Conservation (phyloP, 2,888 invertebrate genomes). For the Mythimna impura region DNA sequence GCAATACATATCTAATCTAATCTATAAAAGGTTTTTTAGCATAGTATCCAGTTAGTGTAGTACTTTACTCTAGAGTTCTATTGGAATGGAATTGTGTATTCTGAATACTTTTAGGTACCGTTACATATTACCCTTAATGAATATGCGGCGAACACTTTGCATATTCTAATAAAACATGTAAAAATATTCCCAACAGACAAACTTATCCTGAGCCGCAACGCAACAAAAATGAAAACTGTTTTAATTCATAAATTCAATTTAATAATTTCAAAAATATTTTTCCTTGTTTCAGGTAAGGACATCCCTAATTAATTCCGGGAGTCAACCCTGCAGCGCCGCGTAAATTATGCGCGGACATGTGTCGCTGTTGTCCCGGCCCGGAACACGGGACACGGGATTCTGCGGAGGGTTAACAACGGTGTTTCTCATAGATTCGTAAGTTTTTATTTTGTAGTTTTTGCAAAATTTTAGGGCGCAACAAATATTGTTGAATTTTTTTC, state of each 20-base stretch:
- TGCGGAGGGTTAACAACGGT: constrained; percentile 15
- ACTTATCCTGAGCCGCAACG: constrained; percentile 10
- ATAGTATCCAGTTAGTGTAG: too few species aligned
- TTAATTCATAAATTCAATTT: constrained; percentile 54
- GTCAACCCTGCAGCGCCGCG: constrained; percentile 47
- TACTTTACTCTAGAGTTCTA: not conserved
- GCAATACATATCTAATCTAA: not conserved
- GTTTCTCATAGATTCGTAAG: constrained; percentile 36
- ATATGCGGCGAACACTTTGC: constrained; percentile 22
- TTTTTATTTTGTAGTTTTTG: constrained; percentile 21
- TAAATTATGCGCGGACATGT: constrained; percentile 78
- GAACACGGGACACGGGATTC: constrained; percentile 14
- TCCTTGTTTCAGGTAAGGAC: constrained; percentile 78
- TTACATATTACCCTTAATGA: constrained; percentile 3
- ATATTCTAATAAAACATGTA: constrained; percentile 34
- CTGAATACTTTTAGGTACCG: not conserved
- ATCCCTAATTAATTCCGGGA: constrained; percentile 67
- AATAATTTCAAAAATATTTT: too few species aligned
- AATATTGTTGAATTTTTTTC: constrained; percentile 1
- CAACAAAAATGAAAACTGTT: constrained; percentile 44
- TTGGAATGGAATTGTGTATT: not conserved
- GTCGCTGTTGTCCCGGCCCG: constrained; percentile 27
- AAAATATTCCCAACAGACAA: constrained; percentile 40
- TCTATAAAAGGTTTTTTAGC: too few species aligned
- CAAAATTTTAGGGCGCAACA: not conserved